Conservation (phyloP, 2,888 invertebrate species). For the Mesochorus sp. region DNA sequence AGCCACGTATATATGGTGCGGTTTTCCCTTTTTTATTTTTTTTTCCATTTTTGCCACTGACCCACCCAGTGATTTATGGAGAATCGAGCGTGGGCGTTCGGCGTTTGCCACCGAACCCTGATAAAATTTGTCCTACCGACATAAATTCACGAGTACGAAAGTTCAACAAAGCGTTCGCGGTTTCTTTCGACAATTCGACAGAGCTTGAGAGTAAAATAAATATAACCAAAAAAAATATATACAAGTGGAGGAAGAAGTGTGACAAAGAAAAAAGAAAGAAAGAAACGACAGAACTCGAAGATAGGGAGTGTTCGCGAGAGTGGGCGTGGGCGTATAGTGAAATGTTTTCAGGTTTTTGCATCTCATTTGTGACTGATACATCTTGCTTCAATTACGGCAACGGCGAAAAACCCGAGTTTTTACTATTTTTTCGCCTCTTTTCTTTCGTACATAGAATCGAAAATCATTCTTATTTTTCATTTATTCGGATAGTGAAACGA, state of each 20-base stretch:
- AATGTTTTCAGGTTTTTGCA: background rate
- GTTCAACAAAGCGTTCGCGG: conserved; percentile 66
- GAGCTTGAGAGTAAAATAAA: conserved; percentile 2
- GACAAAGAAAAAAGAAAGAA: background rate
- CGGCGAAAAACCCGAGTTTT: no score
- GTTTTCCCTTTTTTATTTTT: conserved; percentile 19
- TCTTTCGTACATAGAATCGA: no score
- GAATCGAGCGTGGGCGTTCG: conserved; percentile 76
- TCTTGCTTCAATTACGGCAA: no score
- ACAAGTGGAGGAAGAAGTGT: background rate
- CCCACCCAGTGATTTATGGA: conserved; percentile 76
- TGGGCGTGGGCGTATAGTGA: conserved; percentile 35
- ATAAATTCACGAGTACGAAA: conserved; percentile 79
- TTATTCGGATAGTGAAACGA: background rate
- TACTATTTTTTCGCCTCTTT: no score
- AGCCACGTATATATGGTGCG: background rate
- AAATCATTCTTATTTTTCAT: background rate
- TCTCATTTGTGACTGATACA: no score
- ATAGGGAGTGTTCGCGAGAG: background rate
- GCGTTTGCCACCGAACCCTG: conserved; percentile 81
- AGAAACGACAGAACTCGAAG: background rate
- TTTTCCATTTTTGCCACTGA: conserved; percentile 36
- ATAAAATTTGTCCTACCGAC: conserved; percentile 81
- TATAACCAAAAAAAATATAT: background rate
- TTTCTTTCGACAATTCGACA: conserved; percentile 17